Percentiles rank a stretch among this genome's conserved stretches.
phyloP scores from a whole-genome alignment of 2,888 invertebrate genomes.

The Adineta ricciae region DNA sequence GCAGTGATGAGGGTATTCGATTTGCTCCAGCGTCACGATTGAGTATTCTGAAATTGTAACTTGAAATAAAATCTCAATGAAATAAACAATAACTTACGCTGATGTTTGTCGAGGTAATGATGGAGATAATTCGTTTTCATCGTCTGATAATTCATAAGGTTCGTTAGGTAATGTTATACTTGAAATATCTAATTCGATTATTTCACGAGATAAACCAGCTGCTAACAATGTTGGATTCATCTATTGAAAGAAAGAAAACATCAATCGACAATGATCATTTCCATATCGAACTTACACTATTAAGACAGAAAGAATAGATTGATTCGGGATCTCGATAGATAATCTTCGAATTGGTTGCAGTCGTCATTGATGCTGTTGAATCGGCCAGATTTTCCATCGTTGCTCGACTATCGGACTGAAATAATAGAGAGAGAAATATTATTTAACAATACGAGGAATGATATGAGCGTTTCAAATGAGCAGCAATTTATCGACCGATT shows the following conservation, averaged over 20 bases:
- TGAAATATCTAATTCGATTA: constrained; percentile 94
- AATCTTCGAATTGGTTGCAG: constrained; percentile 56
- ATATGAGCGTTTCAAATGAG: not conserved
- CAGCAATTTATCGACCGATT: not conserved
- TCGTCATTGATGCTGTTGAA: not conserved
- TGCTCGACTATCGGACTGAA: not conserved
- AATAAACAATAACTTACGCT: not conserved
- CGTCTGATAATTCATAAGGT: constrained; percentile 61
- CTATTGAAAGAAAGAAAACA: constrained; percentile 37
- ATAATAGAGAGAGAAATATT: not conserved
- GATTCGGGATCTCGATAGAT: constrained; percentile 98
- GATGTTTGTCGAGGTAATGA: not conserved
- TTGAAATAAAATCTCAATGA: no score
- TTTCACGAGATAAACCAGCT: constrained; percentile 84
- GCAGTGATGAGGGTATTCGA: not conserved
- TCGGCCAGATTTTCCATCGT: not conserved
- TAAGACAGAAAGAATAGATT: constrained; percentile 89
- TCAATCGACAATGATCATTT: not conserved
- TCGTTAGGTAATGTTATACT: constrained; percentile 53
- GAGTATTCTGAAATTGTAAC: not conserved
- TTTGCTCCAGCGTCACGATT: not conserved
- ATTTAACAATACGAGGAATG: not conserved
- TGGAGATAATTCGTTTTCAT: constrained; percentile 69
- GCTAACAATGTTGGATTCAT: constrained; percentile 57
- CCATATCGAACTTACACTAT: constrained; percentile 60